Conservation (phyloP, 2,113 vertebrate species). For the Choloepus hoffmanni region DNA sequence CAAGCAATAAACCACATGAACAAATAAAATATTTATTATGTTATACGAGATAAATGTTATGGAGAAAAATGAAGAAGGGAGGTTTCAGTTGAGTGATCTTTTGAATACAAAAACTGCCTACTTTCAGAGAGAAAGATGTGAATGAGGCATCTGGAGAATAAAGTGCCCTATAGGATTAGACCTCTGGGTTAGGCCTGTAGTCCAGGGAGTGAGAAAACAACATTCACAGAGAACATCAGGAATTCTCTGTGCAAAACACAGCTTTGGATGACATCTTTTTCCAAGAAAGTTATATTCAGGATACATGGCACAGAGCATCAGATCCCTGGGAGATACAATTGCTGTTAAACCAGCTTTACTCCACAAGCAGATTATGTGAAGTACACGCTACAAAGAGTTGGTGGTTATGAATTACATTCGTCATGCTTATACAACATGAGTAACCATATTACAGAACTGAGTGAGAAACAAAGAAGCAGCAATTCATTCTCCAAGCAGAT, state of each 20-base stretch:
- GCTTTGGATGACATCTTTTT: not conserved
- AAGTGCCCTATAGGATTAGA: not conserved
- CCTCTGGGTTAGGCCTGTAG: not conserved
- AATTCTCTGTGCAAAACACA: not conserved
- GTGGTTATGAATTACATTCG: not conserved
- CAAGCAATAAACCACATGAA: not conserved
- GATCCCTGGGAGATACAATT: not conserved
- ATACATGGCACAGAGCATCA: not conserved
- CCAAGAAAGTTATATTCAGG: not conserved
- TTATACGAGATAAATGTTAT: not conserved
- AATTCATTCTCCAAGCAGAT: not conserved
- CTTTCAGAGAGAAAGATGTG: not conserved
- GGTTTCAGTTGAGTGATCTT: not conserved
- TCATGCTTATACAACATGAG: not conserved
- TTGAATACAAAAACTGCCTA: not conserved
- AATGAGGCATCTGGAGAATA: not conserved
- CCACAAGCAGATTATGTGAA: not conserved
- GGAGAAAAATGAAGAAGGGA: not conserved
- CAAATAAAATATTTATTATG: not conserved
- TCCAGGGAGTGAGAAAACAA: not conserved
- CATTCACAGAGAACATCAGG: not conserved
- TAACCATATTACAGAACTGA: not conserved
- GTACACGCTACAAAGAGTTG: not conserved
- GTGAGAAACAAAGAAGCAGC: not conserved
- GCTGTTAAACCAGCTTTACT: not conserved